Base-by-base conservation (phyloP, 2,888 invertebrate genomes). In the Chrysina gloriosa region DNA sequence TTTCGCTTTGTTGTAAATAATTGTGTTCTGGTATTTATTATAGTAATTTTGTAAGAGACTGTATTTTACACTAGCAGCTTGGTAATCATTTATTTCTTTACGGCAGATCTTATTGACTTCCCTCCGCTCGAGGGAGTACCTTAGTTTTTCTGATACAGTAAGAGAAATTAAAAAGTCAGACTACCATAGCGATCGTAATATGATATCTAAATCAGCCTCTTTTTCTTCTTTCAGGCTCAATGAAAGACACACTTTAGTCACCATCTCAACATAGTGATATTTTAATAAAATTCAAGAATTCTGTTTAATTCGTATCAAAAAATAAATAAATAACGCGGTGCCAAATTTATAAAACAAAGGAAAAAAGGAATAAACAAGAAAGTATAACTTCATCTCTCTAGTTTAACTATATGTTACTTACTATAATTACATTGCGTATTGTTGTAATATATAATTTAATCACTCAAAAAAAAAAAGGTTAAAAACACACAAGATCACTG, bases 141-240 rank as follows among this genome's bases (percentile, higher is more conserved):
- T 70, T 68, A 66, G 69, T 56, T 68, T n/a, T 70, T 6, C 29
- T 52, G 31, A 50, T 58, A 58, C 58, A 42, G 42, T 58, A 58
- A 58, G 25, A 27, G 42, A 58, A 58, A 58, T 42, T 42, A 52
- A 11, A 50, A 27, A 23, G 19, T 27, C 48, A 19, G n/a, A n/a
- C n/a, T n/a, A n/a, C n/a, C n/a, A n/a, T n/a, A n/a, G n/a, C n/a
- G n/a, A 11, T 23, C 7, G 9, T 50, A 27, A 25, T 50, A 27
- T 14, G 6, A 19, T 63, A 45, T 74, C 75, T 76, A 78, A 79
- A 77, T 72, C 67, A 71, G 71, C 70, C 77, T 80, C 77, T 77
- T 81, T 58, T 58, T 78, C 80, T 78, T 81, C 77, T 84, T 84
- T 82, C 83, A 84, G 83, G 83, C 83, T 79, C 83, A 83, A 83